Evolutionary conservation across 2,888 invertebrate species (phyloP), one percentile per base, ranked within the genome.

Genomic region (Rotaria macrura): DNA sequence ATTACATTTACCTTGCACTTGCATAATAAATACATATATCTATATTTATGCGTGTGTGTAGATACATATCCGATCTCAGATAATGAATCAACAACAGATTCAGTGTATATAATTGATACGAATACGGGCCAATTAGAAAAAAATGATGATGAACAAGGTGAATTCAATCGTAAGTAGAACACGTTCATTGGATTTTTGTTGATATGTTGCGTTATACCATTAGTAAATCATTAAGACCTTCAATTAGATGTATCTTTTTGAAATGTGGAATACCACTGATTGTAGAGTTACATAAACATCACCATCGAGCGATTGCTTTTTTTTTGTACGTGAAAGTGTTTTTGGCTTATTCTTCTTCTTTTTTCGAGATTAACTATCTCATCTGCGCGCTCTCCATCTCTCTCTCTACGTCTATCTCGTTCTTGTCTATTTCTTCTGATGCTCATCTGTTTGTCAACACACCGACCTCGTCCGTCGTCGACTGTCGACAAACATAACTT

Each of bases 41-140:
- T 65, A 65, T 20, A 65, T n/a, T n/a, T n/a, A n/a, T n/a, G n/a
- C n/a, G n/a, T n/a, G 14, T 43, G 20, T 12, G 12, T 79, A 79
- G 79, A 79, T 79, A 79, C 79, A n/a, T 79, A 79, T 79, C 79
- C 79, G 14, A 79, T 79, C 40, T 79, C 79, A 79, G 79, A 79
- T 43, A 79, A 79, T 79, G 79, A 79, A 25, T 79, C 79, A 79
- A n/a, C 40, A 43, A 79, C 40, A 43, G 79, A 79, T 79, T 79
- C 79, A 43, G 25, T 79, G 14, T 25, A 43, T 79, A 43, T 79
- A 43, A 43, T 43, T 23, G 79, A 79, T 25, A 65, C 65, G 65
- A 65, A 65, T 34, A 65, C 14, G 34, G 14, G 14, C 34, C n/a
- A 43, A 43, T 43, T 43, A 43, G n/a, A 40, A 43, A 43, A 79